A percentile compares a stretch with the other conserved stretches of the same genome.
These are phyloP conservation scores for Pteropus alecto DNA, from an alignment of 2,113 vertebrate species.

Conservation along the genomic window DNA sequence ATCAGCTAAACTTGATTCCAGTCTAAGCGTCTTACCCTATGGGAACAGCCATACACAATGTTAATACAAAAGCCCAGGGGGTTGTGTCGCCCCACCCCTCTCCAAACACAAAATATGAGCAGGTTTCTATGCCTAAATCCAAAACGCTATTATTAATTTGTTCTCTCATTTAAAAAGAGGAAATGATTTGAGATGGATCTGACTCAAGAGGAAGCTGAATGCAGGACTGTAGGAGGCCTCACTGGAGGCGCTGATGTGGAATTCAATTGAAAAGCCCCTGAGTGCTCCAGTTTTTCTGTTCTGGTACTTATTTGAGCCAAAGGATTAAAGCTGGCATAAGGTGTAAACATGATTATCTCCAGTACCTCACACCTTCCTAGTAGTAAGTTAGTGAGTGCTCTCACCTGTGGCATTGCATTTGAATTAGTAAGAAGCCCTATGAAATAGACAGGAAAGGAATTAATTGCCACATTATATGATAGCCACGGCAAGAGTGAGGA, in stretches of 20 bases:
- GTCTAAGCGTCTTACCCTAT: neutral
- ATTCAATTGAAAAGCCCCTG: conserved; percentile 10
- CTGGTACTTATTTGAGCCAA: neutral
- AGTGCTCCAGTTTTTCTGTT: conserved; percentile 20
- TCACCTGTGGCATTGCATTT: neutral
- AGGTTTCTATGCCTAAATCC: conserved; percentile 40
- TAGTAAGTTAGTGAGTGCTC: neutral
- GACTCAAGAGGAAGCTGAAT: conserved; percentile 55
- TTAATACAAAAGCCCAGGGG: conserved; percentile 5
- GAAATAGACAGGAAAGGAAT: neutral
- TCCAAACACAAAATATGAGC: conserved; percentile 34
- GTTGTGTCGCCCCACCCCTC: neutral
- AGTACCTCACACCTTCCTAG: neutral
- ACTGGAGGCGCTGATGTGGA: neutral
- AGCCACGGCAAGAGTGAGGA: neutral
- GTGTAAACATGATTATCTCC: neutral
- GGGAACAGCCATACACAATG: neutral
- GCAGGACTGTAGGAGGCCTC: conserved; percentile 15
- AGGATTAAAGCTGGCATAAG: neutral
- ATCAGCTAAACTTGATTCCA: neutral
- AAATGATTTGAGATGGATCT: conserved; percentile 52
- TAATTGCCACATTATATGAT: too few species aligned
- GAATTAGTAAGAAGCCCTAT: neutral
- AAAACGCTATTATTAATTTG: conserved; percentile 67
- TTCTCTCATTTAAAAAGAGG: conserved; percentile 57